phyloP scores from a whole-genome alignment of 2,113 vertebrate genomes.

The Rhodinocichla rosea region DNA sequence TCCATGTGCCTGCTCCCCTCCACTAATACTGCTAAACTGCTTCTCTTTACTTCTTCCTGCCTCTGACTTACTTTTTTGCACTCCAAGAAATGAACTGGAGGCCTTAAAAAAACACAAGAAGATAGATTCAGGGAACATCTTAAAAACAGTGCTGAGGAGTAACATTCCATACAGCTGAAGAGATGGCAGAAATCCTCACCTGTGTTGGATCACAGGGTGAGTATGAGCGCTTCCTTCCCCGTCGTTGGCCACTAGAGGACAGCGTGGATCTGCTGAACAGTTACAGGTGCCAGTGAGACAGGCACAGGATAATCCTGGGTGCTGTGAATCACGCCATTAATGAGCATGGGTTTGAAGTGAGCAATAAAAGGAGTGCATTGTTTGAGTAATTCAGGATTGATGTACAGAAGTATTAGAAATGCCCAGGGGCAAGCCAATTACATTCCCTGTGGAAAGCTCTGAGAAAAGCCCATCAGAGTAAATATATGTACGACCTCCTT shows the following conservation, averaged over 20 bases:
- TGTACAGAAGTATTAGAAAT: neutral
- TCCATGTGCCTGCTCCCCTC: neutral
- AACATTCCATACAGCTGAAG: neutral
- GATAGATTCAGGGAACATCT: neutral
- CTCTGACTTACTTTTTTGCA: neutral
- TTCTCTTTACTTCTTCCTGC: neutral
- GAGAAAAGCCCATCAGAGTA: neutral
- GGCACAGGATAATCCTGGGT: neutral
- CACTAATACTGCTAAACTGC: neutral
- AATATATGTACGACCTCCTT: neutral
- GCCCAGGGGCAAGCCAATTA: conserved; percentile 5
- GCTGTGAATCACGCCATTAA: neutral
- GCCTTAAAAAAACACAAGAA: neutral
- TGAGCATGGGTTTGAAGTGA: neutral
- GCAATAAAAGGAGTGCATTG: neutral
- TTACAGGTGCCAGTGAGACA: neutral
- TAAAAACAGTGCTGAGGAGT: neutral
- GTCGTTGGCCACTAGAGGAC: conserved; percentile 32
- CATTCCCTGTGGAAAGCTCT: neutral
- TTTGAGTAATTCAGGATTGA: neutral
- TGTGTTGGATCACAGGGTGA: accelerated
- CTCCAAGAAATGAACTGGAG: neutral
- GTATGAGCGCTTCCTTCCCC: neutral
- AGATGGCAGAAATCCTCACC: neutral
- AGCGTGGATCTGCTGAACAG: neutral